Evolutionary conservation across 2,113 vertebrate genomes (phyloP), one percentile per base, ranked within the genome.

Genomic region (Thymallus thymallus): DNA sequence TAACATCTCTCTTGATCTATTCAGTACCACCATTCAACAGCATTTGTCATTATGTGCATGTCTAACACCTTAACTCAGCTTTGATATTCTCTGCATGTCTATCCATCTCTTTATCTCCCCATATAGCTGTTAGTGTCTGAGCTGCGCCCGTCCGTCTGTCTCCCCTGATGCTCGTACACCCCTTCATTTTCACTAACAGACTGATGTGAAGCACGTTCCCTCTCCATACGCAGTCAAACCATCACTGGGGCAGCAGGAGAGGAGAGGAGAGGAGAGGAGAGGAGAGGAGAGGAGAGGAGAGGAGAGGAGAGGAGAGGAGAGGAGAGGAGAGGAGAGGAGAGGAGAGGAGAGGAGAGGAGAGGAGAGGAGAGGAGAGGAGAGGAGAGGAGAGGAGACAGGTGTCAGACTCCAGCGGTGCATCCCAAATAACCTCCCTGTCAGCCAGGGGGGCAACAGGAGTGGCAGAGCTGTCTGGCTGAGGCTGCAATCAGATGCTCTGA

Each of bases 381-480:
- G 61, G 22, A 13, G 65, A 75, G 70, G 71, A 23, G 68, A 51
- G 69, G 62, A 84, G 88, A 88, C 85, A 88, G 85, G 81, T 80
- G 82, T 85, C 82, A 87, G 80, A 82, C 71, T 74, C 61, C 61
- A 84, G 79, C 55, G 63, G 70, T 77, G 79, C 78, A 83, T 87
- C 77, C 76, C 22, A 72, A 84, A 48, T 85, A 86, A 84, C 84
- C 82, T 83, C 32, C 46, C 73, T 83, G 85, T 90, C 82, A 86
- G 32, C 69, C 61, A 62, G 41, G 45, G 78, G 70, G 82, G 82
- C 80, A 86, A 80, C 46, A 56, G 80, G 68, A 76, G 67, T 85
- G 73, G 48, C 35, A 61, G 55, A 61, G 66, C 63, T 64, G 35
- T 75, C 60, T 68, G 12, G 23, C n/a, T 69, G 55, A n/a, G 68